Evolutionary conservation across 64 coral and sea anemone genomes (phyloP), one percentile per base, ranked within the genome.

Genomic region (Montipora foliosa): DNA sequence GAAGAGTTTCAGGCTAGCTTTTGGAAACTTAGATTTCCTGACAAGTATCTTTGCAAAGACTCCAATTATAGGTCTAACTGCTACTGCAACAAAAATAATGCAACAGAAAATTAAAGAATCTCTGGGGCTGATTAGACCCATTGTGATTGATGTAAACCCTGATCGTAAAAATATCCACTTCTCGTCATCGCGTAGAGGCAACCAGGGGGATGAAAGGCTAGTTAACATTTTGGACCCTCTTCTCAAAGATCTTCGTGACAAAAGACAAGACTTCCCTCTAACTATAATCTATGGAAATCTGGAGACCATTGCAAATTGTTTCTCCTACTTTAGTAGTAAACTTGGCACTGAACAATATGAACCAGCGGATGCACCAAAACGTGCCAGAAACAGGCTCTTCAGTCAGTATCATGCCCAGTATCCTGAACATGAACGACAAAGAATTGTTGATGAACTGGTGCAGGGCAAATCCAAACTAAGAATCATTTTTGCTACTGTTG

Each of bases 161-260:
- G 92, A 94, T 71, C 74, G 85, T 6, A 22, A 55, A 21, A 94
- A 94, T 53, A 89, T 89, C 48, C 88, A 71, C 25, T 94, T 88
- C 88, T 20, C 24, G 52, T 88, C 77, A 57, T 50, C 19, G 14
- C 68, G 44, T 16, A 87, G 92, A 52, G 47, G 47, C 17, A 52
- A 81, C 53, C 58, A 45, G n/a, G 92, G 76, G 3, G 47, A 81
- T 88, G 64, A 88, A 37, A 89, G 73, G 74, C 20, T 88, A 15
- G 75, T 71, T n/a, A 52, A 70, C 10, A 75, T 92, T 51, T 51
- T 92, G 7, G 22, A 84, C 8, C 79, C 90, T 51, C 52, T 83
- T 74, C 0, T 51, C 20, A 57, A 82, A 9, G 79, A 82, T 74
- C 47, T 92, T 22, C 47, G 17, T 16, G 16, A 47, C 13, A 81